Percentiles rank a stretch among this genome's conserved stretches.
phyloP scores from a whole-genome alignment of 2,888 invertebrate species.

The Conomelus anceps region DNA sequence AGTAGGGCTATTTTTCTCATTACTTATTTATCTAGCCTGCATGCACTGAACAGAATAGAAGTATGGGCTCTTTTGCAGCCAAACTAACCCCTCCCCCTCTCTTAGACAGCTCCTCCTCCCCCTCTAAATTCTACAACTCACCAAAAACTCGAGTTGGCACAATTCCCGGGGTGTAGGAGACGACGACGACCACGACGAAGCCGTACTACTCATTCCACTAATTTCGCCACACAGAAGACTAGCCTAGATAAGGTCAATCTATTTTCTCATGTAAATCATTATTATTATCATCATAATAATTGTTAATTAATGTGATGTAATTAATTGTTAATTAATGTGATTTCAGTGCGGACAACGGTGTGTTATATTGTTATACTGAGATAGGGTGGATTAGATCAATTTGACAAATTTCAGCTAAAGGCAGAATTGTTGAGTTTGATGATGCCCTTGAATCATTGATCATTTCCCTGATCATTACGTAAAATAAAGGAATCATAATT shows the following conservation, averaged over 20 bases:
- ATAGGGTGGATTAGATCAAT: no score
- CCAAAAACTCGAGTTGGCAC: background rate
- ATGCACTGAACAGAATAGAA: background rate
- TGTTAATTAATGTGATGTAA: no score
- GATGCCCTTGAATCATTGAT: no score
- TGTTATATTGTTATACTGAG: no score
- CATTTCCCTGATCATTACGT: no score
- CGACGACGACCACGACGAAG: background rate
- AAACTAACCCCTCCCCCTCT: background rate
- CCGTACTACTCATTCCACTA: background rate
- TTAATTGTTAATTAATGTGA: no score
- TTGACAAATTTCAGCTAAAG: no score
- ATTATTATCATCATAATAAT: background rate
- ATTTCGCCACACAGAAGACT: background rate
- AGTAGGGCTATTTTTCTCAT: background rate
- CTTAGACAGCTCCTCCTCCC: background rate
- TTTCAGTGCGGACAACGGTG: no score
- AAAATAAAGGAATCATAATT: no score
- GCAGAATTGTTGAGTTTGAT: no score
- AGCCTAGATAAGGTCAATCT: background rate
- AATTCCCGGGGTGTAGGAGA: background rate
- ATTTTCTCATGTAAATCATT: background rate
- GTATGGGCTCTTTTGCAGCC: background rate
- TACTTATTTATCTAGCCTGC: background rate
- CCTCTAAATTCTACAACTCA: background rate